Percentiles rank a stretch among this genome's conserved stretches.
These are phyloP conservation scores for Hippocampus barbouri DNA, from an alignment of 2,113 vertebrate species.

Conservation along the genomic window DNA sequence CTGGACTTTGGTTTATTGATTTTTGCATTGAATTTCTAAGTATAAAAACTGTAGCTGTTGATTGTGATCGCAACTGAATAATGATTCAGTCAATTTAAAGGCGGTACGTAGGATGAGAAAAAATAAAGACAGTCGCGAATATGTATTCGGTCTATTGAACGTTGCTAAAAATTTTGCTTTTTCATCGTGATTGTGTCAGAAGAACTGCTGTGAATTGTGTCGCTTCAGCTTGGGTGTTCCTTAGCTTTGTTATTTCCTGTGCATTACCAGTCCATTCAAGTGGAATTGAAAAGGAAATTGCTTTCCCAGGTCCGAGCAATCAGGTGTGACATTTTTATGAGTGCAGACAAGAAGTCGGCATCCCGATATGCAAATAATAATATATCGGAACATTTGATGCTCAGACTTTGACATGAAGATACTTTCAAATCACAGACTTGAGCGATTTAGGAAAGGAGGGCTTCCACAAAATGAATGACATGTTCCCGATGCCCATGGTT, in stretches of 20 bases:
- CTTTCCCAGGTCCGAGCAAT: background rate
- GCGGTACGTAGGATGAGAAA: background rate
- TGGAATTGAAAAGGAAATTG: conserved; percentile 7
- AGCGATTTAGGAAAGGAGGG: too few relatives aligned
- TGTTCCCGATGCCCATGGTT: background rate
- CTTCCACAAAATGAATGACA: too few relatives aligned
- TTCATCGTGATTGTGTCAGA: background rate
- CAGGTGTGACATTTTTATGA: background rate
- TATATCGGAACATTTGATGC: background rate
- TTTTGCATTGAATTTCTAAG: background rate
- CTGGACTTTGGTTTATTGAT: background rate
- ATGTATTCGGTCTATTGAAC: background rate
- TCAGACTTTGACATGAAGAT: background rate
- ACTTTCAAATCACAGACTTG: background rate
- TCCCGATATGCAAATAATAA: background rate
- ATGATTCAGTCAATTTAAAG: background rate
- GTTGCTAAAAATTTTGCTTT: background rate
- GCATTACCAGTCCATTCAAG: conserved; percentile 3
- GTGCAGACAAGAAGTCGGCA: background rate
- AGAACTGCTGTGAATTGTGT: background rate
- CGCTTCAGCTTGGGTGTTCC: background rate
- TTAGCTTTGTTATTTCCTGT: background rate
- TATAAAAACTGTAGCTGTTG: background rate
- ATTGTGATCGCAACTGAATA: background rate
- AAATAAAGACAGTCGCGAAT: too few relatives aligned